Conservation (phyloP, 2,113 vertebrate genomes). For the Piaya cayana region DNA sequence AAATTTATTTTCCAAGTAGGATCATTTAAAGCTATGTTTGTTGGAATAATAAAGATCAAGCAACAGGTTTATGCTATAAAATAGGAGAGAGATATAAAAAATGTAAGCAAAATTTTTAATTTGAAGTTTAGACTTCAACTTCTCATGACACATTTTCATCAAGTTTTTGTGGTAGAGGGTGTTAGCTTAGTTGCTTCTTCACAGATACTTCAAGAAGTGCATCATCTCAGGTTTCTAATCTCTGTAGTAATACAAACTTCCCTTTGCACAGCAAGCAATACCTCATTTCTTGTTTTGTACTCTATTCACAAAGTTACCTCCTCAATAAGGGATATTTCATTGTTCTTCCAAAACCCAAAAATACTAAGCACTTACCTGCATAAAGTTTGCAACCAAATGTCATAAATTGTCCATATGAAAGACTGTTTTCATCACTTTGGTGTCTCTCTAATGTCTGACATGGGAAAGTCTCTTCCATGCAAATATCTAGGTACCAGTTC, state of each 20-base stretch:
- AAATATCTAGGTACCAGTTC: too few relatives aligned
- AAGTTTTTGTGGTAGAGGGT: neutral
- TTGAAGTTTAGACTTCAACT: neutral
- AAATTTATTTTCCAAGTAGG: neutral
- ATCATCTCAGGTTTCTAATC: neutral
- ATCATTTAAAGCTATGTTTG: neutral
- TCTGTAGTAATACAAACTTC: neutral
- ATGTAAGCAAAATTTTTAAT: neutral
- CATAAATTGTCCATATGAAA: neutral
- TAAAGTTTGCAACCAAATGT: neutral
- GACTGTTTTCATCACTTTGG: neutral
- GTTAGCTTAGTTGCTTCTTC: neutral
- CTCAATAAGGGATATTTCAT: neutral
- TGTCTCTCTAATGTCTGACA: neutral
- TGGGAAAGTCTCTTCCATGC: neutral
- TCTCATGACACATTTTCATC: neutral
- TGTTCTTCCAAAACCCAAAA: neutral
- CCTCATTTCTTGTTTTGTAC: neutral
- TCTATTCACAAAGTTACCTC: neutral
- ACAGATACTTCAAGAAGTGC: neutral
- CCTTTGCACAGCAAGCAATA: neutral
- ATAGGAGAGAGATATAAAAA: neutral
- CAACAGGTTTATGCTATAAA: neutral
- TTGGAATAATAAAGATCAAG: neutral
- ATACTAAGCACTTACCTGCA: neutral